phyloP scores from a whole-genome alignment of 2,888 invertebrate species.

The Tortrix viridana region DNA sequence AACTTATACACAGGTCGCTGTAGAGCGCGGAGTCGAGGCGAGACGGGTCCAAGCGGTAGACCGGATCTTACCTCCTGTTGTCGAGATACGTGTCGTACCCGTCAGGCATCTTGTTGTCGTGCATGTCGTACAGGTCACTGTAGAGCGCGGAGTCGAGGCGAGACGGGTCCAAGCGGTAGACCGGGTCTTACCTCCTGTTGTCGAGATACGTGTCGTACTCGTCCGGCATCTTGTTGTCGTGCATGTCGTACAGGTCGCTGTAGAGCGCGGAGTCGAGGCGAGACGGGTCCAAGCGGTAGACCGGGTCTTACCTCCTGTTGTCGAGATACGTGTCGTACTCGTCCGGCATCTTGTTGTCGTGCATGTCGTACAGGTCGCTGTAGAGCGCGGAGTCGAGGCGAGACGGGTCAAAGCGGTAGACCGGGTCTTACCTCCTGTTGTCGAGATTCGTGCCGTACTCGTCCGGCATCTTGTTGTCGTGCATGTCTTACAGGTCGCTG shows the following conservation, averaged over 20 bases:
- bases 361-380: conserved; percentile 88
- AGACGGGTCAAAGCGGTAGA: conserved; percentile 92
- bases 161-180: conserved; percentile 92
- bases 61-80: conserved; percentile 86
- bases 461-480: conserved; percentile 86
- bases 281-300: conserved; percentile 92
- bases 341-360: conserved; percentile 86
- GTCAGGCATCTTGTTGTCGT: conserved; percentile 86
- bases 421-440: conserved; percentile 86
- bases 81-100: conserved; percentile 80
- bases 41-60: conserved; percentile 92
- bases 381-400: conserved; percentile 91
- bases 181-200: conserved; percentile 86
- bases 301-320: conserved; percentile 86
- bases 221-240: conserved; percentile 86
- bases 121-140: conserved; percentile 87
- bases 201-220: conserved; percentile 80
- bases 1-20: no score
- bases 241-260: conserved; percentile 88
- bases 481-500: conserved; percentile 88
- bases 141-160: conserved; percentile 91
- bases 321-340: conserved; percentile 80
- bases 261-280: conserved; percentile 91
- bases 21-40: conserved; percentile 91
- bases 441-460: conserved; percentile 80